These are phyloP conservation scores for Acanthornis magna DNA, from an alignment of 2,797 vertebrate species.

Conservation along the genomic window DNA sequence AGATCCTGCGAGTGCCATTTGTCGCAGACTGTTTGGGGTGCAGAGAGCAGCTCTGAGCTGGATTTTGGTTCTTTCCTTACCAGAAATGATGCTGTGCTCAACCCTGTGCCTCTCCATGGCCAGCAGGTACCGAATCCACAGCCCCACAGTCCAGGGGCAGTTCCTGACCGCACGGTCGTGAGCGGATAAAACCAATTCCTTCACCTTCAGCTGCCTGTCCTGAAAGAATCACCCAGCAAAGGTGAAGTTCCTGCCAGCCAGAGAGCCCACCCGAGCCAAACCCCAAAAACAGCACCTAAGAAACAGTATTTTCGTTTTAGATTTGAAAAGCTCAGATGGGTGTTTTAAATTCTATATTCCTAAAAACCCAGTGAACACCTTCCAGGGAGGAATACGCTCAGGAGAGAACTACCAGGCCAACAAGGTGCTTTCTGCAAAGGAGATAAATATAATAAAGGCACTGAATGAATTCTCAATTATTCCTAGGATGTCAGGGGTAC, in stretches of 20 bases:
- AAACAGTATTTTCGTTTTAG: accelerated
- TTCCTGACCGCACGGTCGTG: conserved; percentile 92
- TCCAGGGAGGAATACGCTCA: neutral
- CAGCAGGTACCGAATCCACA: conserved; percentile 92
- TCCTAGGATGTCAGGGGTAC: neutral
- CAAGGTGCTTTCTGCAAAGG: neutral
- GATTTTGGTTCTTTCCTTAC: conserved; percentile 62
- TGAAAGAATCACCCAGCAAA: conserved; percentile 21
- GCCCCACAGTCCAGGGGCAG: conserved; percentile 94
- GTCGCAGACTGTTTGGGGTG: too few species aligned
- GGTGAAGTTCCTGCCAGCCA: neutral
- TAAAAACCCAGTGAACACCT: neutral
- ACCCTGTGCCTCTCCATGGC: conserved; percentile 90
- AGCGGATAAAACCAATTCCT: conserved; percentile 88
- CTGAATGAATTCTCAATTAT: neutral
- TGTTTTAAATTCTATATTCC: neutral
- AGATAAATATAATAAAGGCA: neutral
- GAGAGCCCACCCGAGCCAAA: neutral
- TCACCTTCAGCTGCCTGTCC: conserved; percentile 94
- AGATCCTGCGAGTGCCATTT: too few species aligned
- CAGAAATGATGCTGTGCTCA: conserved; percentile 83
- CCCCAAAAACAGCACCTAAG: neutral
- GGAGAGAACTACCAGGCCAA: neutral
- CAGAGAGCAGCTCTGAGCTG: neutral
- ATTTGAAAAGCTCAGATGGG: neutral